phyloP scores from a whole-genome alignment of 1,140 invertebrate genomes.

The Pinna nobilis region DNA sequence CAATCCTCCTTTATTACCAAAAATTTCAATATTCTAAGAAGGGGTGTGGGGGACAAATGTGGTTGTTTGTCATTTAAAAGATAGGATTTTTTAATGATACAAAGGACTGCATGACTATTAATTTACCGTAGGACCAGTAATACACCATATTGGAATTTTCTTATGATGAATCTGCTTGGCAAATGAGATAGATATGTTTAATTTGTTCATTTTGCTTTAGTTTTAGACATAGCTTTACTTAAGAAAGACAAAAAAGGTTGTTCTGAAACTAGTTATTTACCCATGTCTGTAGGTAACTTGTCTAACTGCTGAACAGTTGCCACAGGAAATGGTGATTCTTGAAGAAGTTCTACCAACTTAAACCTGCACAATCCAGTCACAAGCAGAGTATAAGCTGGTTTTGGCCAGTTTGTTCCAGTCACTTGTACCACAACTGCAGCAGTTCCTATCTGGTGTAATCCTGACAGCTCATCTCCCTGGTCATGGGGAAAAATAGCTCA shows the following conservation, averaged over 20 bases:
- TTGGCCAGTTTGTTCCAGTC: conserved; percentile 78
- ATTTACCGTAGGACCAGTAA: too few relatives aligned
- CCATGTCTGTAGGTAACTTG: conserved; percentile 67
- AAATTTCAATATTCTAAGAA: too few relatives aligned
- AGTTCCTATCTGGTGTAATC: conserved; percentile 76
- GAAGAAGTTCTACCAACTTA: conserved; percentile 74
- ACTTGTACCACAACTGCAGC: conserved; percentile 78
- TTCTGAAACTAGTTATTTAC: conserved; percentile 7
- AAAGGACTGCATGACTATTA: too few relatives aligned
- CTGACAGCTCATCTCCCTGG: conserved; percentile 64
- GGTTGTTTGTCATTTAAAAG: too few relatives aligned
- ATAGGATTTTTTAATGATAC: too few relatives aligned
- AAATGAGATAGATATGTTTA: too few relatives aligned
- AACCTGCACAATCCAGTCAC: conserved; percentile 78
- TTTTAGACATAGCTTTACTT: conserved; percentile 8
- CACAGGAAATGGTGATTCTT: conserved; percentile 77
- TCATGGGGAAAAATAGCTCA: background rate
- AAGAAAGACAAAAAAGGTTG: background rate
- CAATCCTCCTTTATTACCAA: too few relatives aligned
- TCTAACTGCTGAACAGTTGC: conserved; percentile 77
- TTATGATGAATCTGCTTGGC: too few relatives aligned
- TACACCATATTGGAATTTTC: too few relatives aligned
- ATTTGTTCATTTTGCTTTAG: too few relatives aligned
- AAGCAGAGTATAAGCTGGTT: conserved; percentile 76
- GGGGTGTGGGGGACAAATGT: too few relatives aligned